phyloP scores from a whole-genome alignment of 2,797 vertebrate species.

The Glossophaga mutica region DNA sequence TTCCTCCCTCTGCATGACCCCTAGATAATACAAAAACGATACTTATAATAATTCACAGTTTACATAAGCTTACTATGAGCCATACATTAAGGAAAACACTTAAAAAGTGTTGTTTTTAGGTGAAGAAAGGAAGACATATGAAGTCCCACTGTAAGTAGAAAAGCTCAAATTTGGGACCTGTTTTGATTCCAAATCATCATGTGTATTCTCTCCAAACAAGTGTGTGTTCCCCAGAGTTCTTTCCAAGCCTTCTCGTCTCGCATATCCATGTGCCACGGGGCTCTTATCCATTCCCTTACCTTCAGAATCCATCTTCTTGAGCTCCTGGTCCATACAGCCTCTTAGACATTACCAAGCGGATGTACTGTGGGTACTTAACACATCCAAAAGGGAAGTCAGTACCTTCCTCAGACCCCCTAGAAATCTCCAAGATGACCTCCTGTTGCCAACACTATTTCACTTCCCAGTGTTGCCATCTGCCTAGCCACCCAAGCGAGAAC shows the following conservation, averaged over 20 bases:
- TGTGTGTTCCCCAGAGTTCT: neutral
- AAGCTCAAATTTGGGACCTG: conserved; percentile 8
- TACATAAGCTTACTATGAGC: neutral
- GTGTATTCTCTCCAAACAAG: neutral
- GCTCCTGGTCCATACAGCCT: neutral
- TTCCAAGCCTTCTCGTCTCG: neutral
- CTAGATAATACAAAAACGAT: neutral
- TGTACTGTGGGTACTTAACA: neutral
- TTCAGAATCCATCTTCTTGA: neutral
- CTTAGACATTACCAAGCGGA: neutral
- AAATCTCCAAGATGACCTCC: neutral
- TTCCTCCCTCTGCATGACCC: neutral
- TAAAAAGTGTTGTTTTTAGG: neutral
- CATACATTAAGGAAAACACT: neutral
- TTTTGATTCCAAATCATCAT: neutral
- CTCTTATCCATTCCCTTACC: neutral
- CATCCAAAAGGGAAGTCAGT: neutral
- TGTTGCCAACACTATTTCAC: neutral
- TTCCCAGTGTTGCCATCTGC: neutral
- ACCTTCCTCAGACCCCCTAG: neutral
- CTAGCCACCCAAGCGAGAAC: neutral
- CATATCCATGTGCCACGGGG: neutral
- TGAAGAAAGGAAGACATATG: neutral
- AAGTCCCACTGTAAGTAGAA: neutral
- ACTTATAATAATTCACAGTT: neutral